Evolutionary conservation across 2,797 vertebrate genomes (phyloP), one percentile per base, ranked within the genome.

Genomic region (Cichlasoma orientale): DNA sequence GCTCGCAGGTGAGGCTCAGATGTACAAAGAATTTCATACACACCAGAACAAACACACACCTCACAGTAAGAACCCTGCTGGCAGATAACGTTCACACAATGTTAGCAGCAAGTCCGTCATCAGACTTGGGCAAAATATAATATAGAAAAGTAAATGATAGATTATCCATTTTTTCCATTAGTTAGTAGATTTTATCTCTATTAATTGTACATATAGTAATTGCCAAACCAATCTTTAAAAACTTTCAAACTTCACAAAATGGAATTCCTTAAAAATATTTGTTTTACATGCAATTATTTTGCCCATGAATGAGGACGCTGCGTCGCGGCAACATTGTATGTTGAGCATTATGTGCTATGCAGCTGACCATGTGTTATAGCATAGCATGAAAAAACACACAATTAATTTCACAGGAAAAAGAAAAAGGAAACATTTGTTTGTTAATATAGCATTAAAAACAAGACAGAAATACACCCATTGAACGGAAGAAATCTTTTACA

Each of bases 81-180:
- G 84, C 83, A 92, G 82, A 91, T 91, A 94, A 93, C 14, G 47
- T 92, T 93, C 89, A 84, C 55, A 82, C 88, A 90, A 92, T 85
- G 90, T 73, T 77, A 14, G 6, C 71, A 75, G 74, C 56, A 82
- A 83, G 25, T 72, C 10, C 4, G 75, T 82, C 59, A 50, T 90
- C 88, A 90, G 25, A 84, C 82, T 2, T 89, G 86, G 89, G 90
- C 88, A 92, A 91, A 85, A 80, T 4, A 33, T 5, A 4, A 23
- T n/a, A 73, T 4, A 53, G 27, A 3, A 61, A 36, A 25, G 36
- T 38, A 19, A 38, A 44, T 68, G 29, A 68, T n/a, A 66, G 23
- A 47, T 29, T 27, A 50, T 50, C 47, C 23, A 47, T 47, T 47
- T 19, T 44, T 68, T 27, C 7, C 3, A 66, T 11, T 66, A 14